A percentile compares a stretch with the other conserved stretches of the same genome.
These are phyloP conservation scores for Cantharis nigra DNA, from an alignment of 2,888 invertebrate genomes.

Conservation along the genomic window DNA sequence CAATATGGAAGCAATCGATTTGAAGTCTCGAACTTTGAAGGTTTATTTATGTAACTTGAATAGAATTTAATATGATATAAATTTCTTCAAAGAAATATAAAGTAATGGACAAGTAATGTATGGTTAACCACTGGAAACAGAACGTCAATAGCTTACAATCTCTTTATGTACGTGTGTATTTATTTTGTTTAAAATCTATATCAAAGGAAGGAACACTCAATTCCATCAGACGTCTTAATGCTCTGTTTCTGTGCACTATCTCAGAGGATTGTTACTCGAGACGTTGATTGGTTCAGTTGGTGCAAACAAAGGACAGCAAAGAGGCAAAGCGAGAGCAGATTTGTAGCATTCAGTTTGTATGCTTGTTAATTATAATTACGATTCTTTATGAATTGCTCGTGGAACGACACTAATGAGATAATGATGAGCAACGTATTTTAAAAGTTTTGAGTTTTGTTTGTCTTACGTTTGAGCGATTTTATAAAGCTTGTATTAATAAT, in stretches of 20 bases:
- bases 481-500: constrained; percentile 32
- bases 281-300: constrained; percentile 47
- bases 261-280: constrained; percentile 43
- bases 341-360: constrained; percentile 33
- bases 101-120: constrained; percentile 5
- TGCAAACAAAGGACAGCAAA: constrained; percentile 45
- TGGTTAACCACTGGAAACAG: constrained; percentile 26
- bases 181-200: constrained; percentile 45
- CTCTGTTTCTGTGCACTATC: constrained; percentile 37
- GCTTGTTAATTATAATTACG: constrained; percentile 43
- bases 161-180: constrained; percentile 45
- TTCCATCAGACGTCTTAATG: constrained; percentile 46
- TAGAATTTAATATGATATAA: not conserved
- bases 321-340: constrained; percentile 41
- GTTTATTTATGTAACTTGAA: not conserved
- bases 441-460: constrained; percentile 35
- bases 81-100: not conserved
- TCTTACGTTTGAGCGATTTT: constrained; percentile 33
- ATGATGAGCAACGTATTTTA: constrained; percentile 35
- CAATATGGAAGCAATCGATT: not conserved
- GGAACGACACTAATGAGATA: constrained; percentile 42
- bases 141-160: constrained; percentile 39
- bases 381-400: constrained; percentile 40
- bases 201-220: constrained; percentile 44
- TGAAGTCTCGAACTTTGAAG: not conserved